Conservation (phyloP, 2,113 vertebrate species). For the Lipophrys pholis region DNA sequence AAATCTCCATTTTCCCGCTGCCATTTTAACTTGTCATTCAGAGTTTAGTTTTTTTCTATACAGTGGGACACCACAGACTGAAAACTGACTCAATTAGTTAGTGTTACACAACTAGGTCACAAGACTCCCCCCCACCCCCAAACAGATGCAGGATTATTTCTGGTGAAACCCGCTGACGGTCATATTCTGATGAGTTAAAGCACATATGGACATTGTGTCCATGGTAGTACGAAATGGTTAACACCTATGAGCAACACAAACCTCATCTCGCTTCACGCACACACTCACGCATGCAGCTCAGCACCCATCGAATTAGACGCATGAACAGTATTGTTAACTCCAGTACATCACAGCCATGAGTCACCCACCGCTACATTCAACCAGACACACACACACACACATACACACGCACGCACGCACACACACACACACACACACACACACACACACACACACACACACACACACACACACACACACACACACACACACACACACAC, state of each 20-base stretch:
- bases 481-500: slow-evolving; percentile 8
- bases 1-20: slow-evolving; percentile 7
- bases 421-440: slow-evolving; percentile 29
- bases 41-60: neutral
- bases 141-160: slow-evolving; percentile 31
- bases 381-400: slow-evolving; percentile 3
- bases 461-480: neutral
- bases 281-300: slow-evolving; percentile 42
- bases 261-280: slow-evolving; percentile 34
- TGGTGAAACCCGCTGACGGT: neutral
- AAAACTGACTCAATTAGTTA: neutral
- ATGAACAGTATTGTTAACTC: slow-evolving; percentile 70
- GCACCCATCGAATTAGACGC: slow-evolving; percentile 61
- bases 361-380: slow-evolving; percentile 67
- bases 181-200: neutral
- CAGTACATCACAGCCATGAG: slow-evolving; percentile 70
- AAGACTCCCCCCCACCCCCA: slow-evolving; percentile 14
- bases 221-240: slow-evolving; percentile 50
- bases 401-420: neutral
- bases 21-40: slow-evolving; percentile 61
- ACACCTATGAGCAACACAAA: slow-evolving; percentile 38
- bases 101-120: slow-evolving; percentile 40
- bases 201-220: slow-evolving; percentile 33
- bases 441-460: slow-evolving; percentile 2
- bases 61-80: neutral